Percentiles rank a stretch among this genome's conserved stretches.
phyloP scores from a whole-genome alignment of 2,797 vertebrate genomes.

The Clarias pachynema region DNA sequence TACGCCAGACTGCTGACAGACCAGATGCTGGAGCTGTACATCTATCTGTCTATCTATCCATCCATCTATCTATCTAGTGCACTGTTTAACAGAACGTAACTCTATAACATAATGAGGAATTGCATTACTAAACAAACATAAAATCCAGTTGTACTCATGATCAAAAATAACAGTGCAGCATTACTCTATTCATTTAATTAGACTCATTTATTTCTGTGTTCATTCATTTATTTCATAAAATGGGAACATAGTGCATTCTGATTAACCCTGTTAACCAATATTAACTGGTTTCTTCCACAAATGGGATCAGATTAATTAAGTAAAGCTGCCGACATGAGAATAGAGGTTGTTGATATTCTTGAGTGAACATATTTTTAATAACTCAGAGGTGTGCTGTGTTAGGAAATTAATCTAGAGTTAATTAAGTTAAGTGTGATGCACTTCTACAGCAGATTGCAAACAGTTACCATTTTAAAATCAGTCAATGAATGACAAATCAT shows the following conservation, averaged over 20 bases:
- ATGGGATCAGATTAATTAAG: neutral
- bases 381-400: neutral
- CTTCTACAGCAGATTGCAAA: too few species aligned
- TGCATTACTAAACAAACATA: neutral
- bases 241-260: neutral
- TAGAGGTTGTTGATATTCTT: neutral
- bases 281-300: neutral
- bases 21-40: neutral
- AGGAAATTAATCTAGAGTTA: neutral
- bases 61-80: neutral
- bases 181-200: neutral
- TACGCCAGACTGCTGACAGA: neutral
- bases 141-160: neutral
- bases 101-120: neutral
- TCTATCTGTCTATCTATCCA: neutral
- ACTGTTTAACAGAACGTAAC: neutral
- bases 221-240: neutral
- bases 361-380: neutral
- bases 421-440: neutral
- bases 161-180: neutral
- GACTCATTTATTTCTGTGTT: neutral
- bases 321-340: neutral
- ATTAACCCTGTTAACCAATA: neutral
- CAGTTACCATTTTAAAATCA: too few species aligned
- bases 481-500: too few species aligned